Evolutionary conservation across 23 tunicate species (phyloP).

Genomic region (Styela clava): DNA sequence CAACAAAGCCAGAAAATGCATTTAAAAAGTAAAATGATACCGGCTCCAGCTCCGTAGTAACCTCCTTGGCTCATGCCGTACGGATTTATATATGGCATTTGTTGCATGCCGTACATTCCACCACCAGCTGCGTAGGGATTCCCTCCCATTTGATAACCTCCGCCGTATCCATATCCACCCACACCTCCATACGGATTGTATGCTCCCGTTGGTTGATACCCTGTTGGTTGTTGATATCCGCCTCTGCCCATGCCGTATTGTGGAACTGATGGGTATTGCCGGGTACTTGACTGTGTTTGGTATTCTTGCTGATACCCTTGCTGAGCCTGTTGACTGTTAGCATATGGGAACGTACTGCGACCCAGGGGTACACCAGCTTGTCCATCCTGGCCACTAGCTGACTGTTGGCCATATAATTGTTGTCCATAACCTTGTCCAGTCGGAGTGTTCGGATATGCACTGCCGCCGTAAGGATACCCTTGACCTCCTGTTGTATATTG

Average conservation of each 20-base stretch:
- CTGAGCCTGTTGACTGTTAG: conserved; percentile 1
- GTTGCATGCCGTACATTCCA: background rate
- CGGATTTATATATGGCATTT: background rate
- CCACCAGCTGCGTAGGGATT: conserved; percentile 22
- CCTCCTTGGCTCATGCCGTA: background rate
- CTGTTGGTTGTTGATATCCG: background rate
- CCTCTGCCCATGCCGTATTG: background rate
- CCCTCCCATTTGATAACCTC: background rate
- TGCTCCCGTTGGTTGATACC: conserved; percentile 2
- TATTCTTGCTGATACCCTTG: background rate
- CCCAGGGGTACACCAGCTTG: conserved; percentile 14
- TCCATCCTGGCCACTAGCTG: background rate
- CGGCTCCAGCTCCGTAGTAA: background rate
- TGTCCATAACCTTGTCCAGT: background rate
- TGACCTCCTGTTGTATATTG: background rate
- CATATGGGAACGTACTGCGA: conserved; percentile 14
- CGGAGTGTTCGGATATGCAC: background rate
- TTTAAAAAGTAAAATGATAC: background rate
- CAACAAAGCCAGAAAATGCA: too few species aligned
- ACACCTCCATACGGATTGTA: background rate
- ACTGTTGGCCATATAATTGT: background rate
- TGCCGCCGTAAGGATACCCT: conserved; percentile 12
- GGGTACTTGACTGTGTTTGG: background rate
- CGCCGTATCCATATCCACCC: background rate
- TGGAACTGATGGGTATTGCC: background rate